These are phyloP conservation scores for Loripinus fragilis DNA, from an alignment of 2,888 invertebrate genomes.

Conservation along the genomic window DNA sequence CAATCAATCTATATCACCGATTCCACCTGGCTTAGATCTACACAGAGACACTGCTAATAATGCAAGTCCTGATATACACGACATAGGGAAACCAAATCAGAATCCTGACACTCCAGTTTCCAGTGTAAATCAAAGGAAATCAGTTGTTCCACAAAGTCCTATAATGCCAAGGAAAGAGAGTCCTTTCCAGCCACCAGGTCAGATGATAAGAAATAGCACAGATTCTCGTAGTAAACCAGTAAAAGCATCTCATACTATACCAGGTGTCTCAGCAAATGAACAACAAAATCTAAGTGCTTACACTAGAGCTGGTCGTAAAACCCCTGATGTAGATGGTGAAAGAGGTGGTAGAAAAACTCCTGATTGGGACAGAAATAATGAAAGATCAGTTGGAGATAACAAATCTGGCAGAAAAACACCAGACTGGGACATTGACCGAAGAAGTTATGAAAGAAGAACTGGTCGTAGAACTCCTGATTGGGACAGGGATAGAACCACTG, in stretches of 20 bases:
- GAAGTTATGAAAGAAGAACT: conserved; percentile 16
- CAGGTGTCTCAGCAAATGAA: conserved; percentile 26
- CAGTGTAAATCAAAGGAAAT: conserved; percentile 25
- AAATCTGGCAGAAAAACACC: conserved; percentile 40
- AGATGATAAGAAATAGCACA: conserved; percentile 35
- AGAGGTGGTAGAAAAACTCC: conserved; percentile 28
- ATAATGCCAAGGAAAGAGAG: conserved; percentile 67
- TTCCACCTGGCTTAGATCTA: conserved; percentile 28
- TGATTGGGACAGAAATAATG: conserved; percentile 31
- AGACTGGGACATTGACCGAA: conserved; percentile 31
- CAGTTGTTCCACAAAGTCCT: conserved; percentile 57
- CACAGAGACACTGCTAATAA: conserved; percentile 20
- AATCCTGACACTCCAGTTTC: conserved; percentile 46
- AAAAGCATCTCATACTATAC: conserved; percentile 55
- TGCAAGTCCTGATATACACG: conserved; percentile 26
- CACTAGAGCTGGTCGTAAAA: conserved; percentile 37
- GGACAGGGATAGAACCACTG: conserved; percentile 8
- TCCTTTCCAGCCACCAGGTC: conserved; percentile 65
- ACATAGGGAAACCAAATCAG: not conserved
- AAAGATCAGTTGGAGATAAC: no score
- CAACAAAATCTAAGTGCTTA: conserved; percentile 9
- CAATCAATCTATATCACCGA: conserved; percentile 57
- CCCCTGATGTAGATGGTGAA: conserved; percentile 46
- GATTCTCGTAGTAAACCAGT: conserved; percentile 44
- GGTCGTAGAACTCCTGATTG: conserved; percentile 23